A percentile compares a stretch with the other conserved stretches of the same genome.
These are phyloP conservation scores for Heterodera schachtii DNA, from an alignment of 1,140 invertebrate genomes.

Conservation along the genomic window DNA sequence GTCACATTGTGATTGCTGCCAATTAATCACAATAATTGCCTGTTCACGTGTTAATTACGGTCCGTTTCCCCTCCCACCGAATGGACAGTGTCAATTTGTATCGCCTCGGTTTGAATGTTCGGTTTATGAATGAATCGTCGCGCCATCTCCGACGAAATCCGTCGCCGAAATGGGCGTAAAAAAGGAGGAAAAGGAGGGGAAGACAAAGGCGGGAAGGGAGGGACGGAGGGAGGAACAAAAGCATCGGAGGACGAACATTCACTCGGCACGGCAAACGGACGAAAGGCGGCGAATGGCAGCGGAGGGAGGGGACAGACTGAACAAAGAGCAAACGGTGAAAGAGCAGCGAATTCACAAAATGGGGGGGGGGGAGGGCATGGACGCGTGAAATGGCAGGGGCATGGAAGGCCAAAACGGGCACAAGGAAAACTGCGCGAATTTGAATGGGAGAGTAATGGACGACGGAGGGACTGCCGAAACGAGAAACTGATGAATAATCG, in stretches of 20 bases:
- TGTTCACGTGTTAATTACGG: neutral
- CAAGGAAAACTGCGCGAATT: slow-evolving; percentile 2
- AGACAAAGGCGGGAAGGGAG: neutral
- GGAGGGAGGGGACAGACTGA: neutral
- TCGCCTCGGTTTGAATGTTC: slow-evolving; percentile 36
- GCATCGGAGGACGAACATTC: neutral
- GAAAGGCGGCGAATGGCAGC: neutral
- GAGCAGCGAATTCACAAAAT: neutral
- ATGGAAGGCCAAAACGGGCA: neutral
- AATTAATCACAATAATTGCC: too few species aligned
- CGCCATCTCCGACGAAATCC: neutral
- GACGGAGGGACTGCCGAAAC: neutral
- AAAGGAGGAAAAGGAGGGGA: neutral
- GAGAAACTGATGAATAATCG: neutral
- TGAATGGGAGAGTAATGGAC: neutral
- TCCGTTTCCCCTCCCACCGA: slow-evolving; percentile 13
- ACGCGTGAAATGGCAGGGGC: neutral
- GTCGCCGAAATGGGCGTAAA: neutral
- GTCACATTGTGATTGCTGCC: slow-evolving; percentile 62
- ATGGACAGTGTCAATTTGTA: slow-evolving; percentile 46
- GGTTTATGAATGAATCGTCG: slow-evolving; percentile 6
- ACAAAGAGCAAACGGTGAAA: neutral
- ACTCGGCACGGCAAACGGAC: neutral
- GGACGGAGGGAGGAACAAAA: neutral
- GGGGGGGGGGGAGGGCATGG: neutral